Percentiles rank a stretch among this genome's conserved stretches.
Evolutionary conservation across 1,140 invertebrate genomes (phyloP).

Genomic region (Drosophila parabipectinata): DNA sequence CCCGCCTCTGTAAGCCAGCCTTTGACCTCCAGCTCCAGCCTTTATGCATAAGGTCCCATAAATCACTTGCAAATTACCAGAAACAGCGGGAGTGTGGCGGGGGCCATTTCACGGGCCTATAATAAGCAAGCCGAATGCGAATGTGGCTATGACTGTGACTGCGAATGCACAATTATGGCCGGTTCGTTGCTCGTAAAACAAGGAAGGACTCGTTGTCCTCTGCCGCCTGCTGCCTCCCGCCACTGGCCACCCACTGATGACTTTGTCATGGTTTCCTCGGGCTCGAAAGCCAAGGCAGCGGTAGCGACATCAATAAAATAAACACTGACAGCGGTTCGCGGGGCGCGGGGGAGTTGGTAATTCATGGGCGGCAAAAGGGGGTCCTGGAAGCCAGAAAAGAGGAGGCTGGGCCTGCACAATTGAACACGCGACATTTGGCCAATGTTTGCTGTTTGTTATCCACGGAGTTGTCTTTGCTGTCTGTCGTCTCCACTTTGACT

Average conservation of each 20-base stretch:
- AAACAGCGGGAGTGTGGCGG: slow-evolving; percentile 6
- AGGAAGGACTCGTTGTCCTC: slow-evolving; percentile 28
- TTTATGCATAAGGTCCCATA: slow-evolving; percentile 58
- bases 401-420: slow-evolving; percentile 53
- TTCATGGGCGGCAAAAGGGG: slow-evolving; percentile 11
- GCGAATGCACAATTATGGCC: slow-evolving; percentile 78
- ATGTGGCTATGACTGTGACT: slow-evolving; percentile 37
- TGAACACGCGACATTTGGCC: slow-evolving; percentile 74
- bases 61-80: slow-evolving; percentile 78
- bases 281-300: slow-evolving; percentile 49
- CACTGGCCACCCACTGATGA: slow-evolving; percentile 42
- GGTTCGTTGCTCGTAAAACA: slow-evolving; percentile 78
- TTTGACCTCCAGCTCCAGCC: slow-evolving; percentile 1
- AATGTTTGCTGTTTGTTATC: slow-evolving; percentile 51
- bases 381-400: slow-evolving; percentile 19
- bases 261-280: slow-evolving; percentile 58
- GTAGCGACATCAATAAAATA: slow-evolving; percentile 78
- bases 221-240: slow-evolving; percentile 6
- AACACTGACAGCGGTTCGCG: slow-evolving; percentile 59
- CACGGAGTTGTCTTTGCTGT: slow-evolving; percentile 34
- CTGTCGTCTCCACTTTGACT: slow-evolving; percentile 68
- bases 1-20: slow-evolving; percentile 2
- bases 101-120: slow-evolving; percentile 33
- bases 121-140: slow-evolving; percentile 48
- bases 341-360: slow-evolving; percentile 3